Evolutionary conservation across 64 coral and sea anemone genomes (phyloP), one percentile per base, ranked within the genome.

Genomic region (Cladopsammia gracilis): DNA sequence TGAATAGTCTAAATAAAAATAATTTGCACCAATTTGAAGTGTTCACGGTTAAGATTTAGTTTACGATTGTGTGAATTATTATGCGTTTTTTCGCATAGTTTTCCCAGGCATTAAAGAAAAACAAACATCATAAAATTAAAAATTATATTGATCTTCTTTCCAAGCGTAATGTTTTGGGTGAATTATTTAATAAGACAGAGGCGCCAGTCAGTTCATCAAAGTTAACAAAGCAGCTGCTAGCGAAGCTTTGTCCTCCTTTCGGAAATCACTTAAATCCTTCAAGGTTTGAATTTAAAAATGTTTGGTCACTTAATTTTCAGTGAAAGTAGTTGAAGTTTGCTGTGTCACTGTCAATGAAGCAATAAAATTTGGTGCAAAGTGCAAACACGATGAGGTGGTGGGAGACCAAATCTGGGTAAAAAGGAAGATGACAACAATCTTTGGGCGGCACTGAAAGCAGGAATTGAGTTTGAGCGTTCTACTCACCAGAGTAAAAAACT

Each of bases 361-460:
- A 78, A 78, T 49, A 58, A 80, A 80, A 49, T 65, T 65, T 65
- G 62, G 62, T 65, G 62, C 62, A 83, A 83, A 83, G 79, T 57
- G 79, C 59, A 83, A 83, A 83, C 79, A 61, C 59, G 79, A 58
- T 83, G 79, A 83, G 78, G 50, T 82, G 24, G 47, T 54, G 78
- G 78, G 19, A 51, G 78, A 57, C 78, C 78, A 15, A 82, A 82
- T 82, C 46, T 49, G 24, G 78, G 78, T 15, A 82, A 23, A 82
- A 15, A 82, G 78, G 24, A 51, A 82, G 50, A 82, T 82, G 24
- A 82, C 78, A 82, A 82, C 12, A 82, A 82, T 23, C 78, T 82
- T 54, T 82, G 78, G 78, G 78, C 46, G 78, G 78, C 78, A 54
- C 78, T 82, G 78, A 82, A 82, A 82, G 78, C 78, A 83, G 79